Percentiles rank a stretch among this genome's conserved stretches.
Evolutionary conservation across 2,888 invertebrate genomes (phyloP).

Genomic region (Lasioglossum marginatum): DNA sequence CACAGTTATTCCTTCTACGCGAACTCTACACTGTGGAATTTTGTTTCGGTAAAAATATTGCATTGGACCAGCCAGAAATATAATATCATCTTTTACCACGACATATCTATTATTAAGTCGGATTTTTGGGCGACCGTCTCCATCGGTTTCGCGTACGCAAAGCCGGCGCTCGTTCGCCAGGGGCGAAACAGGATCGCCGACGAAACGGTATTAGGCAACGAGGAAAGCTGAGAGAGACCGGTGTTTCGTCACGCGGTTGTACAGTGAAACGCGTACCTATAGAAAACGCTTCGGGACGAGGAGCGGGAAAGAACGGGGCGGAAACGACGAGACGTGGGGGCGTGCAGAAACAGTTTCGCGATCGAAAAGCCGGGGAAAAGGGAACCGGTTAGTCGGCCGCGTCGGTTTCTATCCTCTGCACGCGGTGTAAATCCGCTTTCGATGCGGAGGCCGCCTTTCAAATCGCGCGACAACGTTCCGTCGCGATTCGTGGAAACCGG

Average conservation of each 20-base stretch:
- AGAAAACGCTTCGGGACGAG: background rate
- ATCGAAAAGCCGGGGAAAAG: background rate
- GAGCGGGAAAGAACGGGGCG: background rate
- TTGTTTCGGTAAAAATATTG: too few relatives aligned
- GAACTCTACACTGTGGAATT: background rate
- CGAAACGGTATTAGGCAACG: background rate
- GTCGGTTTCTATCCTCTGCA: background rate
- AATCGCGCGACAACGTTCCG: slow-evolving; percentile 36
- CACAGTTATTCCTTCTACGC: background rate
- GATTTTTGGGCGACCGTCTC: background rate
- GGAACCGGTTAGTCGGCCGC: background rate
- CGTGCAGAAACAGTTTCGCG: background rate
- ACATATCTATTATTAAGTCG: too few relatives aligned
- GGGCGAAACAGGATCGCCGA: background rate
- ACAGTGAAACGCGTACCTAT: background rate
- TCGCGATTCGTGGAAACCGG: slow-evolving; percentile 47
- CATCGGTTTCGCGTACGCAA: background rate
- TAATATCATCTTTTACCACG: too few relatives aligned
- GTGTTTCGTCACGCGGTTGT: background rate
- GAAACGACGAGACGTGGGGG: background rate
- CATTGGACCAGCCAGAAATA: too few relatives aligned
- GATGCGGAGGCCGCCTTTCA: slow-evolving; percentile 45
- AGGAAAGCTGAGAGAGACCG: background rate
- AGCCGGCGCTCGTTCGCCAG: background rate
- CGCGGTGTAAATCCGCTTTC: slow-evolving; percentile 7